Evolutionary conservation across 2,888 invertebrate species (phyloP).

Genomic region (Glyphotaelius pellucidus): DNA sequence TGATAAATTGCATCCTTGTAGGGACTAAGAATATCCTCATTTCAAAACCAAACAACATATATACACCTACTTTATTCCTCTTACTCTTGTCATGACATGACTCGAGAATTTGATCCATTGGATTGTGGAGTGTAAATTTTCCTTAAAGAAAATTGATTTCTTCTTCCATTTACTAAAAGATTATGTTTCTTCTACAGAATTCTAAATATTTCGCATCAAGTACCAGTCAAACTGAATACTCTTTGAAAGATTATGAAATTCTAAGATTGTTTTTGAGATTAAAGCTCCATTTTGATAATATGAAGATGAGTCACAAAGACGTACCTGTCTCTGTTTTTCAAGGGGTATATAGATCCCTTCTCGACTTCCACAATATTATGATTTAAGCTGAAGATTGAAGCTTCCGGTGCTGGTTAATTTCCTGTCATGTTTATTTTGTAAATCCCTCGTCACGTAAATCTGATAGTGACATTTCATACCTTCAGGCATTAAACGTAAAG

Average conservation of each 20-base stretch:
- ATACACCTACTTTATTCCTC: too few relatives aligned
- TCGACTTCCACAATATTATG: neutral
- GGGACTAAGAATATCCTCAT: too few relatives aligned
- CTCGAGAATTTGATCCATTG: too few relatives aligned
- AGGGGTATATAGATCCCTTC: neutral
- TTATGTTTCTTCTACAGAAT: too few relatives aligned
- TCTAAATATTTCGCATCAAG: too few relatives aligned
- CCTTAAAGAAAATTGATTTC: too few relatives aligned
- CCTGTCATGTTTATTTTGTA: neutral
- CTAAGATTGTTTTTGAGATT: neutral
- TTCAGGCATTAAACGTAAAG: neutral
- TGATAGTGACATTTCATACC: slow-evolving; percentile 20
- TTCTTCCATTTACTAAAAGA: too few relatives aligned
- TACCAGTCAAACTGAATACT: too few relatives aligned
- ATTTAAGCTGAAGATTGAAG: neutral
- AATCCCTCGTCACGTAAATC: neutral
- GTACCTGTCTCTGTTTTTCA: neutral
- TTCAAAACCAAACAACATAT: too few relatives aligned
- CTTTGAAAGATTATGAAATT: neutral
- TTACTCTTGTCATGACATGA: too few relatives aligned
- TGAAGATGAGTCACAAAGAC: neutral
- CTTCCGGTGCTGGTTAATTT: neutral
- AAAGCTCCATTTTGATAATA: neutral
- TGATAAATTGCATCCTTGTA: too few relatives aligned
- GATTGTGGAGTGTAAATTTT: too few relatives aligned